These are phyloP conservation scores for Fulica atra DNA, from an alignment of 2,113 vertebrate species.

Conservation along the genomic window DNA sequence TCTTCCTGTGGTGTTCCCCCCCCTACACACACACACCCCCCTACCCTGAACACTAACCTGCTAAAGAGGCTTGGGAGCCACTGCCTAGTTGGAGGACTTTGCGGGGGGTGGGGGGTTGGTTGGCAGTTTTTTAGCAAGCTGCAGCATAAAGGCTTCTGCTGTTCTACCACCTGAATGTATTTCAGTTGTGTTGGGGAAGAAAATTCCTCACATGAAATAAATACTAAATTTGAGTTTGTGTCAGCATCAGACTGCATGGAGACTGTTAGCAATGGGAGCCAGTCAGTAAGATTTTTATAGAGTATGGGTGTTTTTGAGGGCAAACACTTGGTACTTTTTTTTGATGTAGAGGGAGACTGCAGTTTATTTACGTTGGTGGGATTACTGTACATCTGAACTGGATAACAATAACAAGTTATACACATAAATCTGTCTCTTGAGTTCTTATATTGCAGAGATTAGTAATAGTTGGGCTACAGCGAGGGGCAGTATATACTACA, in stretches of 20 bases:
- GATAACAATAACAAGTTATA: background rate
- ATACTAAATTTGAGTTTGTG: background rate
- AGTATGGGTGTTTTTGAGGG: background rate
- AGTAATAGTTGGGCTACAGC: background rate
- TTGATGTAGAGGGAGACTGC: background rate
- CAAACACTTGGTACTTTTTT: background rate
- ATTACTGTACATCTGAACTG: background rate
- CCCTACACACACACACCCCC: no score
- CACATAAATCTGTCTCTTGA: background rate
- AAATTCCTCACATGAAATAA: background rate
- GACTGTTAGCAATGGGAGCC: background rate
- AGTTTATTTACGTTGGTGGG: background rate
- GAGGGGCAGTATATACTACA: background rate
- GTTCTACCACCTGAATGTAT: background rate
- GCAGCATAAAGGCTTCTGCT: background rate
- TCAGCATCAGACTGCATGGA: background rate
- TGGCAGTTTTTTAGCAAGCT: background rate
- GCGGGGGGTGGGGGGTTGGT: no score
- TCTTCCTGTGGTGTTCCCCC: background rate
- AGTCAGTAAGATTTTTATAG: background rate
- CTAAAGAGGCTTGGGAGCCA: background rate
- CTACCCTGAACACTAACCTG: background rate
- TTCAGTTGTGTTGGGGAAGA: background rate
- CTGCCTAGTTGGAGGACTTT: background rate
- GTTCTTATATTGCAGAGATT: background rate